Conservation (phyloP, 2,113 vertebrate species). For the Chitala chitala region DNA sequence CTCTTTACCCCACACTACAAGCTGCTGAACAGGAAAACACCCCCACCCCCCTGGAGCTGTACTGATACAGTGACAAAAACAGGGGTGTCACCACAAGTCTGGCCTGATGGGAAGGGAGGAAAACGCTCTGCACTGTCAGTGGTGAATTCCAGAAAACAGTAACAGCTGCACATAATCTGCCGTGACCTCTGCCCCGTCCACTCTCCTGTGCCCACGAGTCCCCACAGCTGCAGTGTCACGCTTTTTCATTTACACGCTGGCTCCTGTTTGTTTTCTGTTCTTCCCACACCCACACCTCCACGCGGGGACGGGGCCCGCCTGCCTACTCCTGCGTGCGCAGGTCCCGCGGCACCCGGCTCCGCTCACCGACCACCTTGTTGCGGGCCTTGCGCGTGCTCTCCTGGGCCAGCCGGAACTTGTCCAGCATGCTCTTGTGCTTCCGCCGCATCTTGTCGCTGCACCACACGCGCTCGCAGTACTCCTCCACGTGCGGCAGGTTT, state of each 20-base stretch:
- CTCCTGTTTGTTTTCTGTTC: neutral
- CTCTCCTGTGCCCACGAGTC: neutral
- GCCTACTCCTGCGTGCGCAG: slow-evolving; percentile 43
- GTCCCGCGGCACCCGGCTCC: slow-evolving; percentile 78
- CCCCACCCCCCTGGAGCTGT: too few relatives aligned
- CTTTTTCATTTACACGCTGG: neutral
- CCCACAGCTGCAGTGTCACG: neutral
- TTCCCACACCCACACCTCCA: neutral
- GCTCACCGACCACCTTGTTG: slow-evolving; percentile 65
- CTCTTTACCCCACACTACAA: neutral
- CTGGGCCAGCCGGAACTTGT: slow-evolving; percentile 73
- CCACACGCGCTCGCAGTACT: slow-evolving; percentile 87
- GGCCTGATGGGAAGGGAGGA: too few relatives aligned
- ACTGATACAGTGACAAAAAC: too few relatives aligned
- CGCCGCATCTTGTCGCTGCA: slow-evolving; percentile 69
- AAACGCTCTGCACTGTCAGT: neutral
- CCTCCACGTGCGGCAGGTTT: slow-evolving; percentile 71
- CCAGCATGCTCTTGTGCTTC: slow-evolving; percentile 69
- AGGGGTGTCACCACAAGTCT: too few relatives aligned
- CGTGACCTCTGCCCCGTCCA: neutral
- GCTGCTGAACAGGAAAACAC: too few relatives aligned
- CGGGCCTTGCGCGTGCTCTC: slow-evolving; percentile 70
- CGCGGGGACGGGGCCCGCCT: neutral
- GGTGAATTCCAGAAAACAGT: too few relatives aligned
- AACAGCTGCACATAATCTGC: neutral